A percentile compares a stretch with the other conserved stretches of the same genome.
These are phyloP conservation scores for Myripristis jacobus DNA, from an alignment of 2,797 vertebrate species.

Conservation along the genomic window DNA sequence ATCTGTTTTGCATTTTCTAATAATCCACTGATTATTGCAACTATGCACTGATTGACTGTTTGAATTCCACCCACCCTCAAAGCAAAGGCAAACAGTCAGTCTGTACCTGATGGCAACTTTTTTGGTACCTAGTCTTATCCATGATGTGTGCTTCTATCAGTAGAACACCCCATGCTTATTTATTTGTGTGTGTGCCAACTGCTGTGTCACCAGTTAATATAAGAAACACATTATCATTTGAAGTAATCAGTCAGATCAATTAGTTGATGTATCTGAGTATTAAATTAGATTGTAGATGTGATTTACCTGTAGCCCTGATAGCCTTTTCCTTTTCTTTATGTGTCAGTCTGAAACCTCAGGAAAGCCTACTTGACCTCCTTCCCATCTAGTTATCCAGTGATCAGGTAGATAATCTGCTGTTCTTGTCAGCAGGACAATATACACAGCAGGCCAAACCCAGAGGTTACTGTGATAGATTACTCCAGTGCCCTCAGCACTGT, in stretches of 20 bases:
- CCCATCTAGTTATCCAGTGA: constrained; percentile 14
- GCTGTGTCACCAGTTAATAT: no score
- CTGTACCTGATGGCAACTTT: no score
- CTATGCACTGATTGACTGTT: no score
- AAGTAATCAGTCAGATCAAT: not conserved
- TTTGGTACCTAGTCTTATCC: no score
- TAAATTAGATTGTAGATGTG: not conserved
- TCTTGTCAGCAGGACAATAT: constrained; percentile 21
- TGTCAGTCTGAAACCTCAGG: not conserved
- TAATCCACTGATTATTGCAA: no score
- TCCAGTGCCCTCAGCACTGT: constrained; percentile 46
- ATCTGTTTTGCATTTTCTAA: no score
- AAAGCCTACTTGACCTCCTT: not conserved
- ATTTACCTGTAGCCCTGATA: not conserved
- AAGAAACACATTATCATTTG: not conserved
- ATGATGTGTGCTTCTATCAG: no score
- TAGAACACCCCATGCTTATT: no score
- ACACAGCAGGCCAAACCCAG: constrained; percentile 40
- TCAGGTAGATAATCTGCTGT: constrained; percentile 39
- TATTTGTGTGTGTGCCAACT: no score
- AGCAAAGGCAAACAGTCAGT: no score
- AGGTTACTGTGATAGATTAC: constrained; percentile 58
- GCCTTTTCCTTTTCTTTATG: not conserved
- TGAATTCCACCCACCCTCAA: no score
- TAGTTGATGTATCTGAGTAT: not conserved